Conservation (phyloP, 2,888 invertebrate species). For the Pandemis cinnamomeana region DNA sequence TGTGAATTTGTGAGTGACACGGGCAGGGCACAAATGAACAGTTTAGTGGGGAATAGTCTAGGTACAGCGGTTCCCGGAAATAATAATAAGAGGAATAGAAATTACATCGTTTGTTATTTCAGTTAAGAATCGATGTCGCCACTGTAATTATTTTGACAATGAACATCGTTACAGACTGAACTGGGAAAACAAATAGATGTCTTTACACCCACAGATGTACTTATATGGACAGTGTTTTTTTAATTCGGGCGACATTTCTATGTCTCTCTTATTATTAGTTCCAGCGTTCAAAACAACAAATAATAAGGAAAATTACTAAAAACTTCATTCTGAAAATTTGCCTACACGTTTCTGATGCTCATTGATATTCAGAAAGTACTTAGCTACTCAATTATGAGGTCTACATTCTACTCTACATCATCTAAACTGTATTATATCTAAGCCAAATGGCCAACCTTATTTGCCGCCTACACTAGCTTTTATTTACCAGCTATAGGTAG, state of each 20-base stretch:
- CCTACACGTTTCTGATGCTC: neutral
- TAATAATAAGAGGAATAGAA: too few species aligned
- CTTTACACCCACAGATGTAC: too few species aligned
- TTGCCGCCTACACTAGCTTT: neutral
- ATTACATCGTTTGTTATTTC: too few species aligned
- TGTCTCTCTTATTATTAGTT: too few species aligned
- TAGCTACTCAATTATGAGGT: neutral
- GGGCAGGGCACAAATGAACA: slow-evolving; percentile 53
- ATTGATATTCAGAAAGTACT: neutral
- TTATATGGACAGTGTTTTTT: too few species aligned
- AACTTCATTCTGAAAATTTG: neutral
- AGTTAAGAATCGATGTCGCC: too few species aligned
- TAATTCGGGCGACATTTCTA: too few species aligned
- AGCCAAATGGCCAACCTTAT: slow-evolving; percentile 12
- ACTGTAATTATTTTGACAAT: too few species aligned
- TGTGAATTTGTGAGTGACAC: slow-evolving; percentile 58
- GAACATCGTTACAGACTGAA: too few species aligned
- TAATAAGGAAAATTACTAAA: neutral
- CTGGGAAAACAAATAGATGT: too few species aligned
- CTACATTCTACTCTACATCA: neutral
- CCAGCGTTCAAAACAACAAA: too few species aligned
- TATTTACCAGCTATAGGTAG: neutral
- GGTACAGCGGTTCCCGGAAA: neutral
- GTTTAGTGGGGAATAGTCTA: neutral
- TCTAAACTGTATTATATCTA: neutral